Evolutionary conservation across 2,888 invertebrate species (phyloP).

Genomic region (Melolontha melolontha): DNA sequence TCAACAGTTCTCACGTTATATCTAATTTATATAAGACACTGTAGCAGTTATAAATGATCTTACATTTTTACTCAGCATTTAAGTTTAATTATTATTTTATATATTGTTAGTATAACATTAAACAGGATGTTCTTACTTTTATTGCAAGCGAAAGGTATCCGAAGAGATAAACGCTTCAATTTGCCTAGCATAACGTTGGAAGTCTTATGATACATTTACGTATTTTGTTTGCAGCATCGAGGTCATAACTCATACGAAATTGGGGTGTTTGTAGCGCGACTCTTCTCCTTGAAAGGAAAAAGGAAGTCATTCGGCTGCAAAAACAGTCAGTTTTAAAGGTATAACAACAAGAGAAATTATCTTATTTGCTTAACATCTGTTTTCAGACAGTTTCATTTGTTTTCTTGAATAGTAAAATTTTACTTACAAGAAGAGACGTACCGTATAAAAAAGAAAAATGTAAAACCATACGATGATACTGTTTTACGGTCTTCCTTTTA

Average conservation of each 20-base stretch:
- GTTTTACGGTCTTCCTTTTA: too few relatives aligned
- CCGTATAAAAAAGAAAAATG: too few relatives aligned
- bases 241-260: slow-evolving; percentile 46
- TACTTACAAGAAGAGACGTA: slow-evolving; percentile 10
- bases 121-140: too few relatives aligned
- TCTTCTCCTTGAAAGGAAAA: slow-evolving; percentile 12
- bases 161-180: slow-evolving; percentile 28
- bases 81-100: too few relatives aligned
- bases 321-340: slow-evolving; percentile 34
- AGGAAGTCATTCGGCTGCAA: slow-evolving; percentile 12
- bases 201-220: slow-evolving; percentile 44
- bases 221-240: slow-evolving; percentile 43
- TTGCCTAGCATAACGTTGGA: slow-evolving; percentile 4
- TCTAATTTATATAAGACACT: too few relatives aligned
- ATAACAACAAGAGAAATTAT: slow-evolving; percentile 26
- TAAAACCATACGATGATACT: too few relatives aligned
- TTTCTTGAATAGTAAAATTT: slow-evolving; percentile 14
- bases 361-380: slow-evolving; percentile 33
- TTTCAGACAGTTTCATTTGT: slow-evolving; percentile 29
- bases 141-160: too few relatives aligned
- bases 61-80: too few relatives aligned
- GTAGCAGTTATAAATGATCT: too few relatives aligned
- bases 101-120: too few relatives aligned
- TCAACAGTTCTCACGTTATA: too few relatives aligned
- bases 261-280: slow-evolving; percentile 28